A percentile compares a stretch with the other conserved stretches of the same genome.
Evolutionary conservation across 2,113 vertebrate genomes (phyloP).

Genomic region (Chionomys nivalis): DNA sequence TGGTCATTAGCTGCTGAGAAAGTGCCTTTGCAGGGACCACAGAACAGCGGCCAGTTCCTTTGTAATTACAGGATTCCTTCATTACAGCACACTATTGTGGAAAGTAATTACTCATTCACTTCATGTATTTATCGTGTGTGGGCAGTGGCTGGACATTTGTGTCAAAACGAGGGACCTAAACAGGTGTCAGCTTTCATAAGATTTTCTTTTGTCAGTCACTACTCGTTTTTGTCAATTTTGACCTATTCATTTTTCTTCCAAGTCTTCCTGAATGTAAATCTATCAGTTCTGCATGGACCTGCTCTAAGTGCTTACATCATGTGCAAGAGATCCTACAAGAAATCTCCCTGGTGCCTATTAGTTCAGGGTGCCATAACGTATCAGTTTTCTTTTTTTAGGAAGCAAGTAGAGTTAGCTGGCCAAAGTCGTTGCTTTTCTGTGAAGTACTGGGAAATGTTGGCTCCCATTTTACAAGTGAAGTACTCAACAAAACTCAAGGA

Average conservation of each 20-base stretch:
- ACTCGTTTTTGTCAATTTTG: slow-evolving; percentile 48
- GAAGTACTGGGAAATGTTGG: not conserved
- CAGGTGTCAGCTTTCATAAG: slow-evolving; percentile 60
- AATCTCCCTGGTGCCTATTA: not conserved
- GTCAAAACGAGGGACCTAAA: slow-evolving; percentile 15
- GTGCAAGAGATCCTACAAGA: not conserved
- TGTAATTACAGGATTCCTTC: slow-evolving; percentile 51
- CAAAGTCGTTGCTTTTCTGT: not conserved
- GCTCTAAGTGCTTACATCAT: not conserved
- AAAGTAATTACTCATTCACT: slow-evolving; percentile 60
- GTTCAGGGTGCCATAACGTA: not conserved
- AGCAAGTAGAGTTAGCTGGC: not conserved
- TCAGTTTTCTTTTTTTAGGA: not conserved
- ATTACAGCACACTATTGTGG: slow-evolving; percentile 38
- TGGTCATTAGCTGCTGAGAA: slow-evolving; percentile 70
- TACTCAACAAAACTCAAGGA: not conserved
- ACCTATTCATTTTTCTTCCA: slow-evolving; percentile 55
- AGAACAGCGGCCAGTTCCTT: slow-evolving; percentile 42
- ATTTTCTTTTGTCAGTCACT: slow-evolving; percentile 30
- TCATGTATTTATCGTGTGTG: not conserved
- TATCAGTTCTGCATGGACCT: slow-evolving; percentile 31
- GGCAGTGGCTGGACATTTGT: slow-evolving; percentile 49
- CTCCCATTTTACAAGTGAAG: not conserved
- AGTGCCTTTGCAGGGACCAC: slow-evolving; percentile 16
- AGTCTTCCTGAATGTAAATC: slow-evolving; percentile 63